These are phyloP conservation scores for Aphis gossypii DNA, from an alignment of 1,140 invertebrate species.

Conservation along the genomic window DNA sequence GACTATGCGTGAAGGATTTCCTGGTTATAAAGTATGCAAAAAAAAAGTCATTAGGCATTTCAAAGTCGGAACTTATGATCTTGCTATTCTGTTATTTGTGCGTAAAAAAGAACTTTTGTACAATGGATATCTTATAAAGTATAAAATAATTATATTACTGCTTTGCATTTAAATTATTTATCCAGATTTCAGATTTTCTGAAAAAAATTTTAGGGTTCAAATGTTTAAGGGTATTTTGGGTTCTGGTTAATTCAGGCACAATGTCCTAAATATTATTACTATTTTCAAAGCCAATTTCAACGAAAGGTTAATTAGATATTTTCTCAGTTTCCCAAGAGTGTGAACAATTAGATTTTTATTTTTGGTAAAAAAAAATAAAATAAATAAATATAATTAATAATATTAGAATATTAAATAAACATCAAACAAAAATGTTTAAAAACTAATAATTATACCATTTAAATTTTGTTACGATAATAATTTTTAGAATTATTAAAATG, in stretches of 20 bases:
- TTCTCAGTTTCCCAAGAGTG: too few species aligned
- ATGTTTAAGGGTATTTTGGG: background rate
- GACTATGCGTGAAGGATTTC: background rate
- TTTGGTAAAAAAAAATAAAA: background rate
- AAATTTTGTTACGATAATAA: background rate
- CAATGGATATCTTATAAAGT: background rate
- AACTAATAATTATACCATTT: background rate
- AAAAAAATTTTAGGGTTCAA: background rate
- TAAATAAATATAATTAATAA: background rate
- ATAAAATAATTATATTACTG: background rate
- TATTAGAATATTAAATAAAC: background rate
- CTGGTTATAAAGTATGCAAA: slow-evolving; percentile 33
- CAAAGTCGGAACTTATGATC: slow-evolving; percentile 15
- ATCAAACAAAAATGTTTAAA: background rate
- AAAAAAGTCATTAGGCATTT: background rate
- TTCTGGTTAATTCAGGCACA: background rate
- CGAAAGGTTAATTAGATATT: too few species aligned
- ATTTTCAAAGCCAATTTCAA: background rate
- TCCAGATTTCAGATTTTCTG: background rate
- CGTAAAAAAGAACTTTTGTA: background rate
- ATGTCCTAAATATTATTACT: background rate
- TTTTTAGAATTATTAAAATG: too few species aligned
- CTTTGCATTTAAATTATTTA: background rate
- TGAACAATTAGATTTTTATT: background rate
- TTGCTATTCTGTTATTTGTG: background rate